Evolutionary conservation across 2,113 vertebrate species (phyloP), one percentile per base, ranked within the genome.

Genomic region (Arothron firmamentum): DNA sequence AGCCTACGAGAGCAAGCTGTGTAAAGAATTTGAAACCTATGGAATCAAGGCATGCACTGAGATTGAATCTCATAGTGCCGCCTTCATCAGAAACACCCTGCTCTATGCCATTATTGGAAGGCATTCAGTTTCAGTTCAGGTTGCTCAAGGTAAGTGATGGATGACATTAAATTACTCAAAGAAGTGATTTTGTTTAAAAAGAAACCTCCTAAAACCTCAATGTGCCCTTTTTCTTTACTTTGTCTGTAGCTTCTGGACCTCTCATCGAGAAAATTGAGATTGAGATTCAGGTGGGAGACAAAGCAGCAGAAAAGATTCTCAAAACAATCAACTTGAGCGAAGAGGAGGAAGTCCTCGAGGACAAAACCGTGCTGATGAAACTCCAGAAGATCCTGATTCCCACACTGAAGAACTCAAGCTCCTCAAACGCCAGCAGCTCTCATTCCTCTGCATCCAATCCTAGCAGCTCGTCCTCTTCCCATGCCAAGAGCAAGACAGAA

Each of bases 281-380:
- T 75, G 92, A 95, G 62, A 57, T 94, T 56, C 90, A 93, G 43
- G 54, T 88, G 51, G 91, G 92, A 81, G 75, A 88, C 11, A 88
- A 62, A 68, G 89, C 91, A 74, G 88, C 88, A 69, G 87, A 91
- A 43, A 92, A 88, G 81, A 85, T 92, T 65, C 65, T 90, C 16
- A 77, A 81, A 14, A 47, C 45, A 17, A 73, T 88, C n/a, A 84
- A 63, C 13, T 4, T 81, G 0, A 86, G 87, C n/a, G 76, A 85
- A 5, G 84, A 86, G 34, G 72, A 83, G 8, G 86, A 88, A 12
- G 23, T 68, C 50, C 52, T 78, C 13, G 79, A 85, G 3, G 85
- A 88, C 51, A 85, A 71, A 2, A 75, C 71, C 0, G 75, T 92
- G 31, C 57, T 92, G 69, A 65, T 88, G 85, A 94, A 90, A 78